Conservation (phyloP, 2,797 vertebrate species). For the Parotocinclus haroldoi region DNA sequence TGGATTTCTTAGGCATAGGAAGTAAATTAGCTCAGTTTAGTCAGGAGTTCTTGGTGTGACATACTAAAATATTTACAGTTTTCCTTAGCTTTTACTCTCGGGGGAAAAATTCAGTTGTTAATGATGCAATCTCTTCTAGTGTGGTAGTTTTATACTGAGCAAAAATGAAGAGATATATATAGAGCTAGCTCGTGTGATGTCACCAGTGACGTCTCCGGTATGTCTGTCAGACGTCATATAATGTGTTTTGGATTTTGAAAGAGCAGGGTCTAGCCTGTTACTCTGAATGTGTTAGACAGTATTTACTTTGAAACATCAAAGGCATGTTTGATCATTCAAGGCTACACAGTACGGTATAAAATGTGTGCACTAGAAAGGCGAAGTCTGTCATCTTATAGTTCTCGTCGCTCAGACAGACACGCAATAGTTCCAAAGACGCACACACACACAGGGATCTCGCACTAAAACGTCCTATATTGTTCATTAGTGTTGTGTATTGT, state of each 20-base stretch:
- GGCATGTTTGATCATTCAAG: background rate
- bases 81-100: constrained; percentile 6
- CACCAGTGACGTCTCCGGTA: background rate
- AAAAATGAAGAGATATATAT: background rate
- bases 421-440: background rate
- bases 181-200: constrained; percentile 1
- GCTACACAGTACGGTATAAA: background rate
- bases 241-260: background rate
- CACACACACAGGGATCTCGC: background rate
- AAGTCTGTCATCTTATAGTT: constrained; percentile 7
- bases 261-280: background rate
- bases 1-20: constrained; percentile 17
- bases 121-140: background rate
- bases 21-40: constrained; percentile 30
- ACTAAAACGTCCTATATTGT: too few relatives aligned
- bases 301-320: background rate
- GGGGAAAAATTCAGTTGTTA: background rate
- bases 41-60: constrained; percentile 28
- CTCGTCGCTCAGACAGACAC: background rate
- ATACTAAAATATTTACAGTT: constrained; percentile 16
- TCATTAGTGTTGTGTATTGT: too few relatives aligned
- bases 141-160: background rate
- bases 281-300: constrained; percentile 1
- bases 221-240: constrained; percentile 1
- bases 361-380: background rate